Conservation (phyloP, 2,888 invertebrate genomes). For the Sesia apiformis region DNA sequence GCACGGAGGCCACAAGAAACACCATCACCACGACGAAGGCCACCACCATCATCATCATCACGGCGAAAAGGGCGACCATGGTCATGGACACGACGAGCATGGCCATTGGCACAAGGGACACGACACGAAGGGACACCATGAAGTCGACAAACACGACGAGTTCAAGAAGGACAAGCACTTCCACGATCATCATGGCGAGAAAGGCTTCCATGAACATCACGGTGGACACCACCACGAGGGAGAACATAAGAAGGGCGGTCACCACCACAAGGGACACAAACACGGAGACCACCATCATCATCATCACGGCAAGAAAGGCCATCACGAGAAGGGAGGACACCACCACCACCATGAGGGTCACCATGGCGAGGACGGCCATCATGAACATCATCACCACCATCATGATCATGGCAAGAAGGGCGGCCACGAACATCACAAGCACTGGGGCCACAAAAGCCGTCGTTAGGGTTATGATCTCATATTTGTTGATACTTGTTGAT, state of each 20-base stretch:
- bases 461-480: conserved; percentile 24
- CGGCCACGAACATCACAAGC: conserved; percentile 84
- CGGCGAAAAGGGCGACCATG: conserved; percentile 78
- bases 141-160: conserved; percentile 87
- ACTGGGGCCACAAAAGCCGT: conserved; percentile 80
- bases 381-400: conserved; percentile 82
- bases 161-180: conserved; percentile 90
- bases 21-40: conserved; percentile 78
- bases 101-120: conserved; percentile 88
- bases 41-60: conserved; percentile 77
- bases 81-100: conserved; percentile 64
- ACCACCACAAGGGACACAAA: conserved; percentile 85
- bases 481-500: neutral
- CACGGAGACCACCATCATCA: conserved; percentile 84
- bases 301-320: conserved; percentile 84
- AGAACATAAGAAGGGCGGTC: conserved; percentile 85
- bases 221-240: conserved; percentile 85
- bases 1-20: conserved; percentile 77
- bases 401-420: conserved; percentile 85
- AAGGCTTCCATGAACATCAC: conserved; percentile 84
- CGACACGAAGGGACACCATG: conserved; percentile 88
- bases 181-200: conserved; percentile 87
- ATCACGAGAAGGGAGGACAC: conserved; percentile 84
- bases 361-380: conserved; percentile 83
- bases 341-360: conserved; percentile 86